Base-by-base conservation (phyloP, 2,888 invertebrate species). In the Noctua janthe region DNA sequence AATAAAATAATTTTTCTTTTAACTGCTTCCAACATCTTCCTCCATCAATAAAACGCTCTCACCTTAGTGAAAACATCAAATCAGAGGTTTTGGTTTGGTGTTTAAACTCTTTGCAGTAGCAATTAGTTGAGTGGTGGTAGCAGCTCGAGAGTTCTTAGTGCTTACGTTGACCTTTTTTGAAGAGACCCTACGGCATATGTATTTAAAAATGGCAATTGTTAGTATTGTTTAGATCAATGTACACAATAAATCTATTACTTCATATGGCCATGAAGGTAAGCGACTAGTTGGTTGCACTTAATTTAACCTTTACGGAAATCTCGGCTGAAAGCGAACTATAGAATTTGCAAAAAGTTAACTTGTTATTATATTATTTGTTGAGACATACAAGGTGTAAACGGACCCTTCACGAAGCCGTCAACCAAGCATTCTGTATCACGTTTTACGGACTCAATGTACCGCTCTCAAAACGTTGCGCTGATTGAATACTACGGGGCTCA, bases 261-360 rank as follows among this genome's bases (percentile, higher is more conserved):
- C 2, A 64, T 54, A 71, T 49, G 56, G 4, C 62, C 62, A 51
- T 83, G 78, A 84, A 71, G 66, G 51, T 51, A 78, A 71, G 17
- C 43, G 67, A 69, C 43, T 47, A 64, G 51, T 59, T 47, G 35
- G 35, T 74, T 74, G 69, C 43, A 71, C 64, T 77, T 47, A 47
- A 35, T 66, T 56, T 43, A 71, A 71, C 62, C 62, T 79, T 71
- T 64, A 54, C n/a, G 35, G 35, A 47, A 71, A 51, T 29, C 13
- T 49, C 17, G 49, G 69, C 29, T 54, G 13, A 43, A 64, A 71
- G 64, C 43, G 51, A 17, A 59, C 15, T 51, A 29, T 6, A 62
- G 17, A 43, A 51, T 59, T 43, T 51, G 62, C 23, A 59, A 79
- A 79, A 81, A 54, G 15, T 35, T 20, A 35, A 70, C 23, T 29